Base-by-base conservation (phyloP, 2,113 vertebrate genomes). In the Arizona elegans region DNA sequence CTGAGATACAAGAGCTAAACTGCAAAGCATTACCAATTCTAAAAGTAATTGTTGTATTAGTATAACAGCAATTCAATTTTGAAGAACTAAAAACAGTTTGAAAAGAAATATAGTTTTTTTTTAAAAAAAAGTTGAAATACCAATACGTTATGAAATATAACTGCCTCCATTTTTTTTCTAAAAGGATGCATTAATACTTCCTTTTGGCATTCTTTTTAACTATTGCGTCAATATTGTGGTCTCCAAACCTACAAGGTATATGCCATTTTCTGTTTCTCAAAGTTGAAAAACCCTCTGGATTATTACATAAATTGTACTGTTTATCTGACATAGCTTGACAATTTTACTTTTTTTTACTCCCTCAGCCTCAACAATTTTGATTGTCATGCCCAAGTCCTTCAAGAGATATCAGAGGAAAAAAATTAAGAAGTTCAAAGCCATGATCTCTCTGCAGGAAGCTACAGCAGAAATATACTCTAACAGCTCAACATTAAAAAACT, bases 1-100 rank as follows among this genome's bases (percentile, higher is more conserved):
- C 96, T 97, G 93, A 96, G 95, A 97, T 95, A 96, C 95, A 98
- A 98, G 56, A 95, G 50, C 33, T 92, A 91, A 91, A 56, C 95
- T 94, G 62, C 91, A 91, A 96, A 97, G 94, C 94, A 93, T 94
- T 91, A 94, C 95, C 97, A 95, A 97, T 93, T 26, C 87, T 75
- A 95, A 90, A 86, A 81, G 86, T 87, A 91, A 94, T 38, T 85
- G 92, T 9, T 95, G 88, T 88, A 93, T 70, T 17, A 53, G 90
- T 23, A 24, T 29, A 96, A 92, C 93, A 50, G 10, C 91, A 92
- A 93, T 33, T 92, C 1, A 85, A 56, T 15, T 65, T 43, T 0
- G 0, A 92, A 29, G 55, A 58, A 93, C 23, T 87, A 88, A 90
- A 89, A 70, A 19, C 3, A 1, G 23, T 12, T 81, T 87, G 65